Evolutionary conservation across 2,888 invertebrate genomes (phyloP).

Genomic region (Cosmorhoe ocellata): DNA sequence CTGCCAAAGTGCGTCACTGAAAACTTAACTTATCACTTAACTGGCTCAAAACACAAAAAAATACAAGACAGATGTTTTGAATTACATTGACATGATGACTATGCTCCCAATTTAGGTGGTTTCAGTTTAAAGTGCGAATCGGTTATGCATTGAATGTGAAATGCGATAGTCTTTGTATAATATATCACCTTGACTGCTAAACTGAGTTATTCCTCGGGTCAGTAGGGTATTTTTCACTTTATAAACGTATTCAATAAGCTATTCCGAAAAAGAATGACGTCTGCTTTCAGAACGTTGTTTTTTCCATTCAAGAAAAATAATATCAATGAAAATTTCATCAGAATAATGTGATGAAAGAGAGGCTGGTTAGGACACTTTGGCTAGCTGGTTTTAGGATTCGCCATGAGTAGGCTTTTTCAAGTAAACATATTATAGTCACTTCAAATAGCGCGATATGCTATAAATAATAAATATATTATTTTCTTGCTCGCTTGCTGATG

Average conservation of each 20-base stretch:
- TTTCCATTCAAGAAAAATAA: not conserved
- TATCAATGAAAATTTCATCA: no score
- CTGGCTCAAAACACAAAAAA: slow-evolving; percentile 10
- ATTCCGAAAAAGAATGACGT: slow-evolving; percentile 15
- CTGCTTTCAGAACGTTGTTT: slow-evolving; percentile 3
- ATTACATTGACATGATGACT: slow-evolving; percentile 16
- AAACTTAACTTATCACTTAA: slow-evolving; percentile 32
- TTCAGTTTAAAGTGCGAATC: slow-evolving; percentile 12
- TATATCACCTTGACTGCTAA: slow-evolving; percentile 30
- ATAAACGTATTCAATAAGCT: slow-evolving; percentile 10
- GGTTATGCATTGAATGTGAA: slow-evolving; percentile 25
- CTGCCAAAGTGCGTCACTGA: slow-evolving; percentile 54
- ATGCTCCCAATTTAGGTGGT: slow-evolving; percentile 13
- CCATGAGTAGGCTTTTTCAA: no score
- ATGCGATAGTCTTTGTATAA: slow-evolving; percentile 20
- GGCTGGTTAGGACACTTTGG: no score
- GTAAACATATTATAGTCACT: no score
- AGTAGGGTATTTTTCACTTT: slow-evolving; percentile 22
- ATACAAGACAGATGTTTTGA: slow-evolving; percentile 25
- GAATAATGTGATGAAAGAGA: no score
- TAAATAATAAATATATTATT: no score
- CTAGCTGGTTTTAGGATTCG: no score
- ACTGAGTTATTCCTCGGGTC: slow-evolving; percentile 22
- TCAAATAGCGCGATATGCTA: no score
- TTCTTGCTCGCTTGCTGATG: no score